Conservation (phyloP, 2,888 invertebrate genomes). For the Helicoverpa assulta region DNA sequence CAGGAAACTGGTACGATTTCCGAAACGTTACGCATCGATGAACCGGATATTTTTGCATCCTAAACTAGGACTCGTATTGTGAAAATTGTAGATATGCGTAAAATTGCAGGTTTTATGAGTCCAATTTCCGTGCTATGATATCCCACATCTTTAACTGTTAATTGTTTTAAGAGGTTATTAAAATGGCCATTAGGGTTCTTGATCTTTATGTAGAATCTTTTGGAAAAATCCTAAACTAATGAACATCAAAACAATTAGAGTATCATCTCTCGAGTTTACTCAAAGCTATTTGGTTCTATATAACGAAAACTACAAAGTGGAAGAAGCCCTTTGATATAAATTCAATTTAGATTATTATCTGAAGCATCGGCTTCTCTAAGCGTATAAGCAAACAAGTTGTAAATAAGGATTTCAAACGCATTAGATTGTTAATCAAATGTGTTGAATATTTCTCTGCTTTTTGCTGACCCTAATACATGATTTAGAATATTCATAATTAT, state of each 20-base stretch:
- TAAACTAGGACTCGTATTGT: conserved; percentile 13
- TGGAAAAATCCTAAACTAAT: conserved; percentile 5
- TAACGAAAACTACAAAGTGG: conserved; percentile 20
- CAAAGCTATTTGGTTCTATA: conserved; percentile 11
- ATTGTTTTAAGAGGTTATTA: no score
- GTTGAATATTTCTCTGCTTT: conserved; percentile 30
- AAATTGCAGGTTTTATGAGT: not conserved
- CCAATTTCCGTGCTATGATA: not conserved
- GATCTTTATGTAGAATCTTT: not conserved
- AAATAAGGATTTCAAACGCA: conserved; percentile 48
- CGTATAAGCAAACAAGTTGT: conserved; percentile 32
- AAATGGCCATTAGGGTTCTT: not conserved
- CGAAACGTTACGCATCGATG: conserved; percentile 36
- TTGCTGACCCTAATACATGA: conserved; percentile 29
- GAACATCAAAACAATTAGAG: conserved; percentile 24
- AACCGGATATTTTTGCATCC: conserved; percentile 33
- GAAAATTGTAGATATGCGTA: no score
- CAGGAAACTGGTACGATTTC: conserved; percentile 54
- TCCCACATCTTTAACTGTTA: not conserved
- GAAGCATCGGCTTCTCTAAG: conserved; percentile 21
- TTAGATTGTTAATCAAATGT: conserved; percentile 53
- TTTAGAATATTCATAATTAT: conserved; percentile 22
- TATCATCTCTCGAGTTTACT: conserved; percentile 3
- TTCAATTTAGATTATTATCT: conserved; percentile 33
- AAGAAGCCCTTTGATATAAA: conserved; percentile 28